Evolutionary conservation across 2,797 vertebrate genomes (phyloP).

Genomic region (Rhabdomys pumilio): DNA sequence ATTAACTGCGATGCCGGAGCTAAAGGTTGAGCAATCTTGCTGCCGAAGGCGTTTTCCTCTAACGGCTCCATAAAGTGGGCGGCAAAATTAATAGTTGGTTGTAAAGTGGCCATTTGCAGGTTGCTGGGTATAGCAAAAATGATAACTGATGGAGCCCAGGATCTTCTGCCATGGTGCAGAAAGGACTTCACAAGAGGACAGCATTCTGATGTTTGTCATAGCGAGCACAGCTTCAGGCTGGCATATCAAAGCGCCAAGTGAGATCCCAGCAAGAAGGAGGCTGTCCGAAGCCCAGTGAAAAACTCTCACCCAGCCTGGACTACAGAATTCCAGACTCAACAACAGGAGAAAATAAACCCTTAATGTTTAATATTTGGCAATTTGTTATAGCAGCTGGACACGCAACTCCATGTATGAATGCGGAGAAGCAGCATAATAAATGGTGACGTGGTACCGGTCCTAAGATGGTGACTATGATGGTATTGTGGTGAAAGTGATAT

Average conservation of each 20-base stretch:
- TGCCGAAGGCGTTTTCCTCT: background rate
- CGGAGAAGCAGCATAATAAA: background rate
- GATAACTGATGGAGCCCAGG: background rate
- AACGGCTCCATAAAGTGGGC: background rate
- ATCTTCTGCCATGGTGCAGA: background rate
- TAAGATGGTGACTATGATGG: background rate
- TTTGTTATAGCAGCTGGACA: background rate
- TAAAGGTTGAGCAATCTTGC: constrained; percentile 15
- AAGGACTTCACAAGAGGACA: background rate
- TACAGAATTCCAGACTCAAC: background rate
- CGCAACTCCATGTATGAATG: background rate
- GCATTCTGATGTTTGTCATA: background rate
- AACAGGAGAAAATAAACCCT: too few species aligned
- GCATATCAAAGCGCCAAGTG: fast-evolving
- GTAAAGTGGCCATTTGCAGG: background rate
- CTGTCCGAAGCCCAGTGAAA: background rate
- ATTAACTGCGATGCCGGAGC: constrained; percentile 17
- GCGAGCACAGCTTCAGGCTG: background rate
- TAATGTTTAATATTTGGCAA: background rate
- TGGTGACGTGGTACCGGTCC: background rate
- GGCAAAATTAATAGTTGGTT: background rate
- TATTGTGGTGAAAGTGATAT: background rate
- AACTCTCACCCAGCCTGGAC: too few species aligned
- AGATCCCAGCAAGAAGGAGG: background rate
- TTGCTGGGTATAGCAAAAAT: background rate